A percentile compares a stretch with the other conserved stretches of the same genome.
Evolutionary conservation across 1,140 invertebrate genomes (phyloP).

Genomic region (Cecropterus lyciades): DNA sequence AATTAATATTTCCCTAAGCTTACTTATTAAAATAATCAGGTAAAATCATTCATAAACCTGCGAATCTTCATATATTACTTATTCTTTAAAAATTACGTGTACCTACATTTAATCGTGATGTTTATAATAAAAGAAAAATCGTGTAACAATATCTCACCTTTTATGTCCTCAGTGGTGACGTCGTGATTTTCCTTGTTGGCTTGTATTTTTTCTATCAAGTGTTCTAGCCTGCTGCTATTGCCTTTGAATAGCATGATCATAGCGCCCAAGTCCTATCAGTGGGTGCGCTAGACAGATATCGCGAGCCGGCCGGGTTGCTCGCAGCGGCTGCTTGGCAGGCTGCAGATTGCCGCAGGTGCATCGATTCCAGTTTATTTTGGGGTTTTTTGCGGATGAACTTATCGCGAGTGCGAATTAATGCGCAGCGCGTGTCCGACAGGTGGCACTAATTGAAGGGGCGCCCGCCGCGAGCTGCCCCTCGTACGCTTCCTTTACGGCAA

Average conservation of each 20-base stretch:
- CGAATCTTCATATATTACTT: no score
- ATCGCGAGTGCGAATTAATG: conserved; percentile 76
- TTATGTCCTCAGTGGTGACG: conserved; percentile 82
- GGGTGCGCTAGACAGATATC: conserved; percentile 34
- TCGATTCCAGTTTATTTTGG: conserved; percentile 76
- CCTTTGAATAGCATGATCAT: conserved; percentile 91
- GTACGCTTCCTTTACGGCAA: conserved; percentile 76
- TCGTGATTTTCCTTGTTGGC: conserved; percentile 88
- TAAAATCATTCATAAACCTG: no score
- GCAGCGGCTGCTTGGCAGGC: conserved; percentile 36
- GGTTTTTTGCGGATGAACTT: conserved; percentile 70
- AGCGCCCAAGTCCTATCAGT: conserved; percentile 47
- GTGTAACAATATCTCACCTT: conserved; percentile 66
- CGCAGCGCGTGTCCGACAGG: conserved; percentile 74
- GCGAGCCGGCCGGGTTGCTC: conserved; percentile 35
- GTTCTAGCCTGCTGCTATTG: conserved; percentile 91
- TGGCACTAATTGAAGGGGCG: conserved; percentile 73
- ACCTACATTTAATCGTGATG: no score
- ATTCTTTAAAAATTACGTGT: no score
- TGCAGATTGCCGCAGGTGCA: conserved; percentile 73
- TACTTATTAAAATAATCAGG: no score
- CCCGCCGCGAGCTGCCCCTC: conserved; percentile 53
- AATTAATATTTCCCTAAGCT: no score
- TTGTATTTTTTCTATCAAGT: conserved; percentile 93
- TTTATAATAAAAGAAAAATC: no score